Base-by-base conservation (phyloP, 2,113 vertebrate species). In the Prunella himalayana region DNA sequence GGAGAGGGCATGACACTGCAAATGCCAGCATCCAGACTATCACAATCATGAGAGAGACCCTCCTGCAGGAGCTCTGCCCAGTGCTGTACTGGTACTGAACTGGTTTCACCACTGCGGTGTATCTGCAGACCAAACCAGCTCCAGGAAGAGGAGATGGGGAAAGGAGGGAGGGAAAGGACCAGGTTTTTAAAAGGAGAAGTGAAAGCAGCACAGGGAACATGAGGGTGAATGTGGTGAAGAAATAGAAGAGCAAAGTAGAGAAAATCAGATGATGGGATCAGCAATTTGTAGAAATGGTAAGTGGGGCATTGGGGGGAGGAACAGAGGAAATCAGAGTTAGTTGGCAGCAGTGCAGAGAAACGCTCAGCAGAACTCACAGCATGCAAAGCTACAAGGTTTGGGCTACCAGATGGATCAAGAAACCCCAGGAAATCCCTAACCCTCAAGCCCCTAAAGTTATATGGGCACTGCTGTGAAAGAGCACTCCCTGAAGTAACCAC, bases 71-170 rank as follows among this genome's bases (percentile, higher is more conserved):
- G 90, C 98, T 98, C 95, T 99, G 98, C 35, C 98, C 99, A 4
- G 98, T 99, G 97, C 98, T 99, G 79, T 99, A 99, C 82, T 99
- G 97, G 71, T 99, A 99, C 76, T 99, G 97, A 80, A 99, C 98
- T 10, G 99, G 99, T 99, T 99, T 99, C 97, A 99, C 99, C 90
- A 99, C 99, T 2, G 99, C 99, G 0, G 98, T 99, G 97, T 99
- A 99, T 96, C 99, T 99, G 98, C 23, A 61, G 54, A 92, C 31
- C 69, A 53, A 94, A 97, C 42, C 86, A 45, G 81, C 72, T 82
- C 92, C 79, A 28, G 90, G 85, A 82, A 75, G 31, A 68, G 77
- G 64, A 75, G 66, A 69, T 0, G 2, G 45, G 72, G 84, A 70
- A 82, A 18, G 86, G 39, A 54, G 7, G 35, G 59, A 77, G 50